phyloP scores from a whole-genome alignment of 2,888 invertebrate genomes.

The Troides oblongomaculatus region DNA sequence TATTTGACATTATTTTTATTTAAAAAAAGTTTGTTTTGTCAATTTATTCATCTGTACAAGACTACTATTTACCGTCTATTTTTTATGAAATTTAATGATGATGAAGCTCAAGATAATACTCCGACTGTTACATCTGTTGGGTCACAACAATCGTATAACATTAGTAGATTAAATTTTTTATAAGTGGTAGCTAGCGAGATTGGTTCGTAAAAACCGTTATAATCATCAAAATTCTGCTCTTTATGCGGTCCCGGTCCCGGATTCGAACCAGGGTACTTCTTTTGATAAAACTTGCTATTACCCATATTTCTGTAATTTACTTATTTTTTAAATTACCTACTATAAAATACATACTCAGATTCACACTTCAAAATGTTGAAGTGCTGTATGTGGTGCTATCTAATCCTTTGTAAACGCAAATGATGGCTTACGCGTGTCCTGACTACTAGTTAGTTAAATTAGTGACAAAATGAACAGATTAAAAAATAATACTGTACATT shows the following conservation, averaged over 20 bases:
- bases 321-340: too few species aligned
- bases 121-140: too few species aligned
- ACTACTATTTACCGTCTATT: not conserved
- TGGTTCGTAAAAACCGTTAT: not conserved
- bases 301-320: not conserved
- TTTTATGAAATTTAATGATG: not conserved
- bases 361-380: slow-evolving; percentile 40
- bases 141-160: too few species aligned
- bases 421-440: slow-evolving; percentile 50
- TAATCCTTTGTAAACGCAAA: slow-evolving; percentile 47
- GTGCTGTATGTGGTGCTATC: slow-evolving; percentile 41
- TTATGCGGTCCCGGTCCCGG: not conserved
- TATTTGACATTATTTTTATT: too few species aligned
- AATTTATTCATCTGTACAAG: not conserved
- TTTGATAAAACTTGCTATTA: too few species aligned
- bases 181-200: not conserved
- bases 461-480: slow-evolving; percentile 36
- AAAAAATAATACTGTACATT: not conserved
- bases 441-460: slow-evolving; percentile 48
- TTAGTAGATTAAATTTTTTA: too few species aligned
- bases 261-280: not conserved
- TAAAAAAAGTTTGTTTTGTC: not conserved
- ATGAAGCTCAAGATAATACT: not conserved
- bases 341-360: slow-evolving; percentile 38
- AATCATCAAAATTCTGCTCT: not conserved